Conservation (phyloP, 92 coral and sea anemone species). For the Siderastrea radians region DNA sequence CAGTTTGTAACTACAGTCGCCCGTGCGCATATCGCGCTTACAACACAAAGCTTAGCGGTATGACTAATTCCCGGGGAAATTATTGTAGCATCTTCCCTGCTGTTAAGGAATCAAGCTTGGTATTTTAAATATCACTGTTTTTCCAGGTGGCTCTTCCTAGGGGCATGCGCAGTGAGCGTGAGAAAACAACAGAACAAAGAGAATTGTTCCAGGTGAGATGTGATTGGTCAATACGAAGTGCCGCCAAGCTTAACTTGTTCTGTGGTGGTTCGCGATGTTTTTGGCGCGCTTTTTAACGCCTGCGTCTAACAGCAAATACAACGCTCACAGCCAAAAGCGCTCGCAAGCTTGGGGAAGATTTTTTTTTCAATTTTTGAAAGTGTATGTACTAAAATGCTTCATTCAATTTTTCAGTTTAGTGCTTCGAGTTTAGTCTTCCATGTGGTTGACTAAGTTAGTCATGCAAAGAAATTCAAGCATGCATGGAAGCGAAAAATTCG, state of each 20-base stretch:
- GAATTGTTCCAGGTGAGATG: conserved; percentile 27
- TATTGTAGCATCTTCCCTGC: conserved; percentile 2
- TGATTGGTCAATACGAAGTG: conserved; percentile 42
- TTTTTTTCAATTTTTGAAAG: background rate
- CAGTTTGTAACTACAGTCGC: background rate
- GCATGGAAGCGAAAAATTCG: conserved; percentile 56
- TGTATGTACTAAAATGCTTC: background rate
- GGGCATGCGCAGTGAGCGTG: conserved; percentile 26
- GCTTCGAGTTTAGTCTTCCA: conserved; percentile 34
- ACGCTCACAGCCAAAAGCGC: background rate
- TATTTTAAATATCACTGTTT: conserved; percentile 41
- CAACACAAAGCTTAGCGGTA: background rate
- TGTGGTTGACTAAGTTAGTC: conserved; percentile 24
- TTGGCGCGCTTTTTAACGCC: background rate
- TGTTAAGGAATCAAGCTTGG: background rate
- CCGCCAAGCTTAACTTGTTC: conserved; percentile 25
- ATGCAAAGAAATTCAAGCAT: conserved; percentile 54
- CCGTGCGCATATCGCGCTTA: no score
- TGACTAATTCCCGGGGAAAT: conserved; percentile 19
- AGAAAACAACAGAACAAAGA: conserved; percentile 46
- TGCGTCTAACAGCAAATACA: background rate
- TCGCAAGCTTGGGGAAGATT: background rate
- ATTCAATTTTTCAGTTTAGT: conserved; percentile 25
- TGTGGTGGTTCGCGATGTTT: background rate
- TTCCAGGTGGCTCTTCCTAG: conserved; percentile 55